Evolutionary conservation across 1,140 invertebrate genomes (phyloP).

Genomic region (Diploscapter pachys): DNA sequence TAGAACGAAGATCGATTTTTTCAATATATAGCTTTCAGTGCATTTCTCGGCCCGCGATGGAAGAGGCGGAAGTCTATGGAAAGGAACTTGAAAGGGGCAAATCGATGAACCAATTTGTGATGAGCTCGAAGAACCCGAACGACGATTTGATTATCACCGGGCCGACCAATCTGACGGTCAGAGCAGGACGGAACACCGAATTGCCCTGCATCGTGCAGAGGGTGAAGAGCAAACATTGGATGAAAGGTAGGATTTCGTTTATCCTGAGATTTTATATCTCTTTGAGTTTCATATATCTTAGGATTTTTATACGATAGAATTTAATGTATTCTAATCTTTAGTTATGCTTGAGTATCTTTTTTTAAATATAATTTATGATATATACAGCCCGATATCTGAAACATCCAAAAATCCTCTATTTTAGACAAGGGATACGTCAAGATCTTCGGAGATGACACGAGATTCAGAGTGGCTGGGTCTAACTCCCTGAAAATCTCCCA

Average conservation of each 20-base stretch:
- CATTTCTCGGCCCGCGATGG: slow-evolving; percentile 54
- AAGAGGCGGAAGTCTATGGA: slow-evolving; percentile 52
- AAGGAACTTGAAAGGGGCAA: slow-evolving; percentile 42
- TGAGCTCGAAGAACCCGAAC: background rate
- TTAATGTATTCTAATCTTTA: too few species aligned
- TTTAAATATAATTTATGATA: too few species aligned
- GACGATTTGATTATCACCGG: background rate
- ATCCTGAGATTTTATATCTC: background rate
- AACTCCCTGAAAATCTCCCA: slow-evolving; percentile 36
- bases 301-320: too few species aligned
- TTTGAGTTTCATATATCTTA: too few species aligned
- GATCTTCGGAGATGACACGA: slow-evolving; percentile 13
- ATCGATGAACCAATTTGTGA: slow-evolving; percentile 50
- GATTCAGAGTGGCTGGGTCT: slow-evolving; percentile 36
- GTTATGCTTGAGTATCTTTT: too few species aligned
- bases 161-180: slow-evolving; percentile 24
- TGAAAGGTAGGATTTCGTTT: slow-evolving; percentile 1
- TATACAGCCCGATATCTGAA: background rate
- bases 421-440: slow-evolving; percentile 26
- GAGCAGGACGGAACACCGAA: slow-evolving; percentile 4
- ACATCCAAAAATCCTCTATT: background rate
- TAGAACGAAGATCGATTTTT: too few species aligned
- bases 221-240: slow-evolving; percentile 7
- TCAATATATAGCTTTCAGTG: slow-evolving; percentile 38
- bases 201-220: slow-evolving; percentile 16